Evolutionary conservation across 1,140 invertebrate genomes (phyloP).

Genomic region (Gryllus bimaculatus): DNA sequence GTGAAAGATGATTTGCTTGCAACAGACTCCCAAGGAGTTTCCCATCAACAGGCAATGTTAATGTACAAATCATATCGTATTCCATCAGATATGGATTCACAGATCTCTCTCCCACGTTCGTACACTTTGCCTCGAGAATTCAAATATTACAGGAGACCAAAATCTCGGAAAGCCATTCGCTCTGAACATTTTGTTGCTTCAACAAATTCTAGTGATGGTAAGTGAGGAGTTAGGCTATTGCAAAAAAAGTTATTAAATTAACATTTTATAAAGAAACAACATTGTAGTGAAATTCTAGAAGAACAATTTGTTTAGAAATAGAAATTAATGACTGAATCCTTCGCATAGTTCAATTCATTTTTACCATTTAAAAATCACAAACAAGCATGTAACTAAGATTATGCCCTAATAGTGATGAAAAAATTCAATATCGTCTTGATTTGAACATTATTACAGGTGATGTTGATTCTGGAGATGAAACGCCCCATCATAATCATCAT

Average conservation of each 20-base stretch:
- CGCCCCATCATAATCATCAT: constrained; percentile 16
- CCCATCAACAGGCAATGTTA: constrained; percentile 14
- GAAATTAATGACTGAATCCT: too few species aligned
- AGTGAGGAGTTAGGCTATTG: constrained; percentile 21
- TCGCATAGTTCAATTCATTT: too few species aligned
- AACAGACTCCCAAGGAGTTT: constrained; percentile 6
- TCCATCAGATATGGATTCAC: constrained; percentile 63
- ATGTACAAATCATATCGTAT: constrained; percentile 45
- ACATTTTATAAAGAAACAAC: too few species aligned
- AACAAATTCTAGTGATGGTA: constrained; percentile 77
- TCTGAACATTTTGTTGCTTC: constrained; percentile 59
- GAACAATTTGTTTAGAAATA: too few species aligned
- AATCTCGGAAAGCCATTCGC: constrained; percentile 40
- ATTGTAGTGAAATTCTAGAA: too few species aligned
- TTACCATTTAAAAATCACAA: too few species aligned
- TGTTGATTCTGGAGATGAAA: constrained; percentile 22
- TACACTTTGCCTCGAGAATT: constrained; percentile 78
- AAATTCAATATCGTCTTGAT: too few species aligned
- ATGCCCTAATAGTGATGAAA: too few species aligned
- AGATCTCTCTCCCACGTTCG: constrained; percentile 67
- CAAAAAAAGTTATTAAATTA: too few species aligned
- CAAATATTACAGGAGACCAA: constrained; percentile 61
- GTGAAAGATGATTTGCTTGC: constrained; percentile 11
- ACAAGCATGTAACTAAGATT: too few species aligned
- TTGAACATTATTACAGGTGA: constrained; percentile 11